Evolutionary conservation across 2,797 vertebrate species (phyloP).

Genomic region (Vultur gryphus): DNA sequence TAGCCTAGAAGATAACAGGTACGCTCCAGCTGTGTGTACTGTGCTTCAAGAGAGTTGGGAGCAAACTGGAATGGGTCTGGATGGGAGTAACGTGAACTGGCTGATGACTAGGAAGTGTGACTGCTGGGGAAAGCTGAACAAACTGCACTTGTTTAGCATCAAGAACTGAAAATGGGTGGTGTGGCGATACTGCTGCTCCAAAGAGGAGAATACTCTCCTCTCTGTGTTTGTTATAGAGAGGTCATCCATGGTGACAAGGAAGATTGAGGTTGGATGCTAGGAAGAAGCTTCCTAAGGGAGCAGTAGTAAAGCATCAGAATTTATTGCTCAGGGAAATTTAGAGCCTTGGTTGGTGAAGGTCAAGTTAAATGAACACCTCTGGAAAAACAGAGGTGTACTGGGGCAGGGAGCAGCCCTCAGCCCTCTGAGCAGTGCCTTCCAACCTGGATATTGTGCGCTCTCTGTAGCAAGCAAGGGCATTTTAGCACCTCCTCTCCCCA

Average conservation of each 20-base stretch:
- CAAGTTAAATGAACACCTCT: background rate
- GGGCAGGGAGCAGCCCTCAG: background rate
- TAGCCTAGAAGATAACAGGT: background rate
- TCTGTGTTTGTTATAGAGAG: background rate
- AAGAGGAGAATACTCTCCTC: background rate
- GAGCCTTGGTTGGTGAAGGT: background rate
- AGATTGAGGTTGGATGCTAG: background rate
- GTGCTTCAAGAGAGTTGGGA: background rate
- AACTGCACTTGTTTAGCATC: background rate
- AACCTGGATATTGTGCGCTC: background rate
- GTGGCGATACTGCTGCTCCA: background rate
- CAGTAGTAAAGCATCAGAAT: background rate
- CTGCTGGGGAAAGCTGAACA: accelerated
- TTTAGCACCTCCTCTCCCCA: background rate
- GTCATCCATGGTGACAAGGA: background rate
- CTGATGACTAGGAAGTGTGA: background rate
- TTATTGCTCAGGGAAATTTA: background rate
- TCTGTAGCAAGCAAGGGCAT: background rate
- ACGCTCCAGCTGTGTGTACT: background rate
- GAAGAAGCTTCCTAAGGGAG: background rate
- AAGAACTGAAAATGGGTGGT: background rate
- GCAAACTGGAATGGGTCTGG: background rate
- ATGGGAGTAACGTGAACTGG: background rate
- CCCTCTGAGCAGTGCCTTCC: background rate
- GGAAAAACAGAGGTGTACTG: background rate